Base-by-base conservation (phyloP, 2,113 vertebrate species). In the Poecile atricapillus region DNA sequence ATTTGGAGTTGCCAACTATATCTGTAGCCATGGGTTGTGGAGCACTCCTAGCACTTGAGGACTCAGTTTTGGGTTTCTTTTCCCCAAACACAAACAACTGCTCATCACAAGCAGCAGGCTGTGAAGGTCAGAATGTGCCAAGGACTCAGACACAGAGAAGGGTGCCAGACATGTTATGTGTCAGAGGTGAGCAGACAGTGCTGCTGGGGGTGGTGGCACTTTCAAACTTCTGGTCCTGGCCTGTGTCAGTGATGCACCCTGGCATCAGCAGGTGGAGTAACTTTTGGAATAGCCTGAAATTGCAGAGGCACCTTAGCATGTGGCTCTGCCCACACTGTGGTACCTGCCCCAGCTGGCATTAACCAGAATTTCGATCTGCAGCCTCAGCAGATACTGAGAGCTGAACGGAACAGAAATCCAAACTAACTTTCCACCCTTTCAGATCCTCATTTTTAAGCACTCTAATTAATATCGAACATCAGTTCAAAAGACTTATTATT, bases 291-390 rank as follows among this genome's bases (percentile, higher is more conserved):
- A 55, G 31, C 30, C 24, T 52, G 73, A 64, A 64, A 47, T 64
- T 53, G 23, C 1, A 0, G 5, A 13, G 27, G 7, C 41, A 46
- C 10, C 37, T 68, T 1, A 1, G 53, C 8, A 0, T 1, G 7
- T 28, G 15, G 31, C 47, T 92, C 28, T 82, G 43, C 62, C 62
- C 9, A 3, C 27, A 8, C 18, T 1, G 4, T 22, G 65, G 37
- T 53, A 13, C 56, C 50, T 35, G 15, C 37, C 22, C 49, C 41
- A 67, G 33, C 53, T 69, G 76, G 53, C 4, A 0, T 47, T 39
- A 33, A n/a, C 50, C n/a, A 15, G 53, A 30, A 20, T 16, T 63
- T 64, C 49, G 47, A 14, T 43, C 43, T 70, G 69, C 73, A 69
- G 31, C 5, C 73, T 81, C 84, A 94, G 90, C 77, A 81, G 39